Evolutionary conservation across 2,888 invertebrate species (phyloP).

Genomic region (Allacma fusca): DNA sequence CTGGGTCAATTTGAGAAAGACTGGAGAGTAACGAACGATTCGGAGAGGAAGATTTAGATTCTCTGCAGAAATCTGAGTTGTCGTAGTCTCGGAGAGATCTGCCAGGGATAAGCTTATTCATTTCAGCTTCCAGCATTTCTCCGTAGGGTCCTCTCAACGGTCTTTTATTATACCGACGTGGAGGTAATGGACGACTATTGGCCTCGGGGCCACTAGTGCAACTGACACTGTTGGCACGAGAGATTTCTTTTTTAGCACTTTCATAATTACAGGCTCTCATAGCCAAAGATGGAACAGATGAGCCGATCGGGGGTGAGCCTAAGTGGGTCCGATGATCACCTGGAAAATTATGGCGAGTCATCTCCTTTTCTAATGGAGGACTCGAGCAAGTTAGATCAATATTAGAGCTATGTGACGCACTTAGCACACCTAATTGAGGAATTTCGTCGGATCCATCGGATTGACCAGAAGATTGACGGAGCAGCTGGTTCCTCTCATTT

Average conservation of each 20-base stretch:
- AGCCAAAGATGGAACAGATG: constrained; percentile 46
- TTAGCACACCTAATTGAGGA: constrained; percentile 40
- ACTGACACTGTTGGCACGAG: constrained; percentile 51
- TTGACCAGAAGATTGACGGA: constrained; percentile 59
- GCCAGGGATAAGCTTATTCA: constrained; percentile 64
- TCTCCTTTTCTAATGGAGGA: constrained; percentile 37
- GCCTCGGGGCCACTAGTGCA: constrained; percentile 1
- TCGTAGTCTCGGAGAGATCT: constrained; percentile 47
- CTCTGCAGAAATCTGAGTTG: constrained; percentile 56
- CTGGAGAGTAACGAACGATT: constrained; percentile 46
- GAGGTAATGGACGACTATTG: constrained; percentile 52
- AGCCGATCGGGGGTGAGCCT: constrained; percentile 36
- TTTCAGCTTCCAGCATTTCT: constrained; percentile 82
- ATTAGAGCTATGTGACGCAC: constrained; percentile 23
- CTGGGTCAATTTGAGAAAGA: constrained; percentile 34
- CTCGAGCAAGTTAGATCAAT: constrained; percentile 46
- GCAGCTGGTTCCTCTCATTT: constrained; percentile 50
- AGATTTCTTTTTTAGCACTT: constrained; percentile 45
- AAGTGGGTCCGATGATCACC: constrained; percentile 22
- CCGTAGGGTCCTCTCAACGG: constrained; percentile 75
- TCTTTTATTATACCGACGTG: constrained; percentile 75
- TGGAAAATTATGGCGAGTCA: constrained; percentile 24
- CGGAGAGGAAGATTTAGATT: constrained; percentile 61
- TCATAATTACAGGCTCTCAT: constrained; percentile 22
- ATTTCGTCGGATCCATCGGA: constrained; percentile 59